Conservation (phyloP, 2,113 vertebrate genomes). For the Peromyscus leucopus region DNA sequence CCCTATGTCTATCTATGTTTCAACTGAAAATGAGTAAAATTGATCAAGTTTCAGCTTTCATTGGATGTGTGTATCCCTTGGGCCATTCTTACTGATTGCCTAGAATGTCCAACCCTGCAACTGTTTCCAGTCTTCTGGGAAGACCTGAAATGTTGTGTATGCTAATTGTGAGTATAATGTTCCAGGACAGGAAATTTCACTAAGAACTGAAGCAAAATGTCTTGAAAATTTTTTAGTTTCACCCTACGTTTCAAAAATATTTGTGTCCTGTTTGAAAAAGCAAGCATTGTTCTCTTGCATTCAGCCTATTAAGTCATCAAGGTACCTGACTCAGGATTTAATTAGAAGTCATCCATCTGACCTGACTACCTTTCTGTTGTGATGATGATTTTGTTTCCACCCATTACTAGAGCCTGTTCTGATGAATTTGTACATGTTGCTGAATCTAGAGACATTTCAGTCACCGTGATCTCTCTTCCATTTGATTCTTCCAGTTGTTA, state of each 20-base stretch:
- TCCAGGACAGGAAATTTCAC: not conserved
- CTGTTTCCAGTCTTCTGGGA: not conserved
- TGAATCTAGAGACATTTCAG: not conserved
- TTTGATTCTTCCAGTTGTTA: conserved; percentile 12
- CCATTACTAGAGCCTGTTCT: not conserved
- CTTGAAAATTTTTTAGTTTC: not conserved
- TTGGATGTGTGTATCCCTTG: not conserved
- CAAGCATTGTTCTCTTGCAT: conserved; percentile 17
- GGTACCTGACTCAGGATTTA: not conserved
- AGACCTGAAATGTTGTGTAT: not conserved
- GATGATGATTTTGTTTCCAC: not conserved
- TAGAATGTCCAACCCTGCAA: not conserved
- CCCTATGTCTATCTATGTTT: not conserved
- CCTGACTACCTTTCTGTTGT: not conserved
- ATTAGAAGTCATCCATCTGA: conserved; percentile 30
- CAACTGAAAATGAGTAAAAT: not conserved
- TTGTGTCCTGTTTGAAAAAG: conserved; percentile 23
- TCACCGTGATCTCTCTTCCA: not conserved
- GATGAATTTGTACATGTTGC: not conserved
- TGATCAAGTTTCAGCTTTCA: not conserved
- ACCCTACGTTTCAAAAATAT: not conserved
- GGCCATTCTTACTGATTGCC: not conserved
- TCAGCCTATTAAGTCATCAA: not conserved
- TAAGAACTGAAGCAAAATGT: not conserved
- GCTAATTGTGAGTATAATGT: not conserved